phyloP scores from a whole-genome alignment of 2,888 invertebrate species.

The Ormyrus labotus region DNA sequence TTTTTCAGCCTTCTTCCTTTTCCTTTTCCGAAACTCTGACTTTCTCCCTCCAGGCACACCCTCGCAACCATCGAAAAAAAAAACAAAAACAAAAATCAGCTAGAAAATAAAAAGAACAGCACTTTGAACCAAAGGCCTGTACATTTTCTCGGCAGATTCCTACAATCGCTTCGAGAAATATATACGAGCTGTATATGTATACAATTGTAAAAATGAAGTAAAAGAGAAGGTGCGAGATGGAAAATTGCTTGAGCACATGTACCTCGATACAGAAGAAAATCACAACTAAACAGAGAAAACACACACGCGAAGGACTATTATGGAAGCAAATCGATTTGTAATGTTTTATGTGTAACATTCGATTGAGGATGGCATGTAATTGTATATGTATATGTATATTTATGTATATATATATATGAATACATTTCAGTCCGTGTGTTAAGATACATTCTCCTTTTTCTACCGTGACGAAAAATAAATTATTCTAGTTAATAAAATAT shows the following conservation, averaged over 20 bases:
- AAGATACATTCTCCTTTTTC: conserved; percentile 76
- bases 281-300: conserved; percentile 50
- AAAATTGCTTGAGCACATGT: conserved; percentile 56
- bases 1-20: conserved; percentile 53
- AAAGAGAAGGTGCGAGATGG: conserved; percentile 49
- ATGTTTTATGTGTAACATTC: conserved; percentile 75
- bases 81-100: conserved; percentile 26
- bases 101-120: conserved; percentile 21
- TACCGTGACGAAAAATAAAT: conserved; percentile 75
- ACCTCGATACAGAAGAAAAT: conserved; percentile 59
- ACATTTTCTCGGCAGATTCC: conserved; percentile 26
- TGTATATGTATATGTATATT: conserved; percentile 58
- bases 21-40: conserved; percentile 57
- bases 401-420: conserved; percentile 69
- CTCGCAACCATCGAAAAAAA: conserved; percentile 26
- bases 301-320: conserved; percentile 62
- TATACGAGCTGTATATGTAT: conserved; percentile 43
- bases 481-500: conserved; percentile 75
- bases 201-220: conserved; percentile 46
- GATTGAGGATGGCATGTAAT: conserved; percentile 75
- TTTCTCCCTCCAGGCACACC: conserved; percentile 58
- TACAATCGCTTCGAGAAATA: conserved; percentile 28
- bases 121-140: conserved; percentile 34
- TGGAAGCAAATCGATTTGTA: conserved; percentile 70
- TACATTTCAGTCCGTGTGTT: conserved; percentile 75